phyloP scores from a whole-genome alignment of 2,888 invertebrate genomes.

The Erebia epiphron region DNA sequence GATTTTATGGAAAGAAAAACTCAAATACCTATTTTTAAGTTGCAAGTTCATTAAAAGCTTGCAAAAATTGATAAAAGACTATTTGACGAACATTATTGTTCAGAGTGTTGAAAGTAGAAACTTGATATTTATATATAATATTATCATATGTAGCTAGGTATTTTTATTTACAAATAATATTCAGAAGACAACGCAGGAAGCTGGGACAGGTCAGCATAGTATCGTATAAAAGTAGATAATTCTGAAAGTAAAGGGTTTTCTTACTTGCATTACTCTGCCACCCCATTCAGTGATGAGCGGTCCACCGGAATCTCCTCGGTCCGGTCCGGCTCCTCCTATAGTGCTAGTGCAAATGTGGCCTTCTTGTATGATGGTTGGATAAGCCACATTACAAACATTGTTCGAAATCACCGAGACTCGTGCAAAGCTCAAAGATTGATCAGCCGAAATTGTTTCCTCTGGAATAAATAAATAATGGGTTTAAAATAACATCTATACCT shows the following conservation, averaged over 20 bases:
- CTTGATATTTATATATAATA: no score
- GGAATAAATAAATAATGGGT: not conserved
- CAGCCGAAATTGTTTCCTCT: slow-evolving; percentile 32
- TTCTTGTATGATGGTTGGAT: slow-evolving; percentile 36
- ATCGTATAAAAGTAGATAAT: no score
- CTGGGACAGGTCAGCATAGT: no score
- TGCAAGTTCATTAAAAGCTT: no score
- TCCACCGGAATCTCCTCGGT: slow-evolving; percentile 48
- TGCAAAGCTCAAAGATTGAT: slow-evolving; percentile 40
- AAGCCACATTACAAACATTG: slow-evolving; percentile 38
- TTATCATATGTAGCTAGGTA: no score
- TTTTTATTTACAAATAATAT: no score
- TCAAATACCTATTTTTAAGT: no score
- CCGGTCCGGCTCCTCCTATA: slow-evolving; percentile 40
- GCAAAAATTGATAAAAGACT: no score
- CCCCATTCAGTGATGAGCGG: slow-evolving; percentile 43
- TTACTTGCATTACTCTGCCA: slow-evolving; percentile 50
- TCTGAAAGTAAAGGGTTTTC: slow-evolving; percentile 18
- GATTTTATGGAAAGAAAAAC: no score
- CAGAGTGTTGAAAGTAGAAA: no score
- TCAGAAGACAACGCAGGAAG: no score
- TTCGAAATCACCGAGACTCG: slow-evolving; percentile 42
- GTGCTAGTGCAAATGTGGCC: slow-evolving; percentile 45
- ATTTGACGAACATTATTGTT: no score
- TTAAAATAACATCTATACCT: not conserved